These are phyloP conservation scores for Phengaris alcon DNA, from an alignment of 2,888 invertebrate genomes.

Conservation along the genomic window DNA sequence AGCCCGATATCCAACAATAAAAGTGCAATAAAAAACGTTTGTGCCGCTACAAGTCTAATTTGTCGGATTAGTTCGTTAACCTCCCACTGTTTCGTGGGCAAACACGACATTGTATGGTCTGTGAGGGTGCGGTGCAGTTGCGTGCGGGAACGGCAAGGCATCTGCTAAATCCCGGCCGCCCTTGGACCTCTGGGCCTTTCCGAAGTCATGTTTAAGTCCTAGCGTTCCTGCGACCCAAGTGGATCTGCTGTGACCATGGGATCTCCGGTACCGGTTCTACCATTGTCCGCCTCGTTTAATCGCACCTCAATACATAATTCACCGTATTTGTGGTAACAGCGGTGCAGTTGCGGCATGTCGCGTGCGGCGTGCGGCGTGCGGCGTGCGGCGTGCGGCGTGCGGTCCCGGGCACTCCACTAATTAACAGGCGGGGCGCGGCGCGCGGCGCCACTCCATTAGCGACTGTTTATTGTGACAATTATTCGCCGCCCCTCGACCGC, in stretches of 20 bases:
- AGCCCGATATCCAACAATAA: background rate
- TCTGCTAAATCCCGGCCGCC: no score
- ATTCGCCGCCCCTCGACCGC: conserved; percentile 46
- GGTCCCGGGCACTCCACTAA: conserved; percentile 43
- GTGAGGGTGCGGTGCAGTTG: background rate
- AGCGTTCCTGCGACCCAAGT: no score
- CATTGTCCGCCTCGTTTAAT: background rate
- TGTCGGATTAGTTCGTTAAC: conserved; percentile 14
- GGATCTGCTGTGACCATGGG: no score
- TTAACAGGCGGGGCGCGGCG: conserved; percentile 52
- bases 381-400: conserved; percentile 30
- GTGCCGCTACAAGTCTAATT: conserved; percentile 17
- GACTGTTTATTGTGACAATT: conserved; percentile 73
- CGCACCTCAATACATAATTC: background rate
- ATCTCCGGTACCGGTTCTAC: no score
- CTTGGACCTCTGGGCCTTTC: no score
- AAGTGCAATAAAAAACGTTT: conserved; percentile 17
- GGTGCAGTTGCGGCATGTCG: background rate
- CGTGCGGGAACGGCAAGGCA: background rate
- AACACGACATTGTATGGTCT: background rate
- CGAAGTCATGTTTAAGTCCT: background rate
- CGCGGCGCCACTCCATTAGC: conserved; percentile 68
- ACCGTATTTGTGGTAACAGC: no score
- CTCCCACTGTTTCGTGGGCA: conserved; percentile 12
- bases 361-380: conserved; percentile 20